Base-by-base conservation (phyloP, 2,888 invertebrate genomes). In the Serrognathus titanus region DNA sequence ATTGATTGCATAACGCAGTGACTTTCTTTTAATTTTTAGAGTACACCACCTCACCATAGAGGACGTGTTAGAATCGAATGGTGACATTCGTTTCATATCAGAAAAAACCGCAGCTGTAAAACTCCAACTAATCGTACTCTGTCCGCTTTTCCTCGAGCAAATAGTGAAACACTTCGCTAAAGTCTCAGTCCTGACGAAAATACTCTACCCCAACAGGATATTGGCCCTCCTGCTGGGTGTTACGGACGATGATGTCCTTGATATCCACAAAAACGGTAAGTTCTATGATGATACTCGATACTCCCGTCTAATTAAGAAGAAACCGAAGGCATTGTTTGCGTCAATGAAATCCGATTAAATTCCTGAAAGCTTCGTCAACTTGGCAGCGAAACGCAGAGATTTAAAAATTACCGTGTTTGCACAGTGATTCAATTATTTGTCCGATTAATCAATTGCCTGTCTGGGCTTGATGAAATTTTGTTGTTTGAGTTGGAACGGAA, bases 201-300 rank as follows among this genome's bases (percentile, higher is more conserved):
- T 87, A 41, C 79, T 90, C 58, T 82, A 84, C 66, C 80, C 86
- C 1, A 90, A 90, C 60, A 86, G 89, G 66, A 86, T 92, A 9
- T 77, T 94, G 57, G 90, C 89, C 8, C 88, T 94, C 81, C 80
- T 93, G 66, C 79, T 94, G 35, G 93, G 93, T 1, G 89, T 92
- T 0, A 84, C 85, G 55, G 92, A 89, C 69, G 83, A 82, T 48
- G 84, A 88, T 66, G 79, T 92, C 46, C 83, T 85, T 54, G 84
- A 87, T 52, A 80, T 82, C 59, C 89, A 91, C 68, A 84, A 83
- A 73, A 83, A 83, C 77, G 86, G 88, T 87, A 77, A 45, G 46
- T 49, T 31, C 6, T 7, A 6, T 31, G 5, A 5, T 16, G 11
- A 7, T 6, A 13, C 40, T 5, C 13, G 11, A 12, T 40, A 4